These are phyloP conservation scores for Leguminivora glycinivorella DNA, from an alignment of 1,140 invertebrate genomes.

Conservation along the genomic window DNA sequence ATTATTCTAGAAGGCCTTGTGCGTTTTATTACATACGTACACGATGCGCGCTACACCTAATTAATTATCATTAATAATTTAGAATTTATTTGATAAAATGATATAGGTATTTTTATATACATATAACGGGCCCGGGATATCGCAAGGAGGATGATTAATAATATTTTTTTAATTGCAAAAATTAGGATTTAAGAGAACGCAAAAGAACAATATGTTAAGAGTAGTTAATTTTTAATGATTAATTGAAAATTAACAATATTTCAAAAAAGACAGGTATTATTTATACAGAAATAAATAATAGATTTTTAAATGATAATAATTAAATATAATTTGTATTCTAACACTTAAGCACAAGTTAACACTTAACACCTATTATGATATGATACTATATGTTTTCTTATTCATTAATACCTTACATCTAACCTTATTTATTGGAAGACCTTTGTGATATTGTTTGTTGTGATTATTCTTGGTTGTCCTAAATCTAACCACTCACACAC, in stretches of 20 bases:
- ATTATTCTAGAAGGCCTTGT: slow-evolving; percentile 12
- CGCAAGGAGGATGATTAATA: no score
- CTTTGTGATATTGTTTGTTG: slow-evolving; percentile 70
- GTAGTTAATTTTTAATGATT: no score
- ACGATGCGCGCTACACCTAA: neutral
- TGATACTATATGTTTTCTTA: neutral
- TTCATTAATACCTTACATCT: slow-evolving; percentile 36
- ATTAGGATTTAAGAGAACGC: no score
- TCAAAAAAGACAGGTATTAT: neutral
- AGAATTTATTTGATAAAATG: neutral
- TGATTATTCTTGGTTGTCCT: slow-evolving; percentile 69
- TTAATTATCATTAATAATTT: neutral
- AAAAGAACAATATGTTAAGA: no score
- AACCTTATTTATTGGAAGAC: slow-evolving; percentile 57
- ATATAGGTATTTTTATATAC: no score
- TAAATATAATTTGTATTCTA: neutral
- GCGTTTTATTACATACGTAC: slow-evolving; percentile 23
- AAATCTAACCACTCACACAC: slow-evolving; percentile 32
- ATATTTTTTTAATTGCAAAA: no score
- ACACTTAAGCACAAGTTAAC: slow-evolving; percentile 5
- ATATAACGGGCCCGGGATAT: no score
- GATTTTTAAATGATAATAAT: neutral
- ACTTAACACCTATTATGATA: neutral
- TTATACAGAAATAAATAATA: neutral
- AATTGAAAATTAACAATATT: no score